Conservation (phyloP, 2,888 invertebrate genomes). For the Brachyopa scutellaris region DNA sequence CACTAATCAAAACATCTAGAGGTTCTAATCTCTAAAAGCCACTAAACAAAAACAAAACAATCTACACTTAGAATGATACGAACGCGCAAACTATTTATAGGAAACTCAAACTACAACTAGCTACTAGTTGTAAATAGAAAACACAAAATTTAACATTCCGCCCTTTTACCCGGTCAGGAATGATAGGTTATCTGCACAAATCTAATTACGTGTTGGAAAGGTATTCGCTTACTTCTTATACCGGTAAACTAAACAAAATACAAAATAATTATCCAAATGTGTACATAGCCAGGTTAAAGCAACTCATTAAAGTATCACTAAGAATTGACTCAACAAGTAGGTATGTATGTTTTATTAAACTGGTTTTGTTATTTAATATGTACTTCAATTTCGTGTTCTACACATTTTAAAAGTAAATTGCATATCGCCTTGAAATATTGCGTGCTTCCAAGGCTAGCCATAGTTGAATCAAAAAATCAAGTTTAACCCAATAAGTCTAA, state of each 20-base stretch:
- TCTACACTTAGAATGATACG: background rate
- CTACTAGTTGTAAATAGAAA: slow-evolving; percentile 26
- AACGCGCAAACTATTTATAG: slow-evolving; percentile 38
- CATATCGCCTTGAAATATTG: slow-evolving; percentile 57
- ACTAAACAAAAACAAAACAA: too few relatives aligned
- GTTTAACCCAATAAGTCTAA: slow-evolving; percentile 33
- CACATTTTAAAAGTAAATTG: slow-evolving; percentile 45
- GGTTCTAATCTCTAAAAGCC: background rate
- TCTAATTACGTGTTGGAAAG: background rate
- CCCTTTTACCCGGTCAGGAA: slow-evolving; percentile 6
- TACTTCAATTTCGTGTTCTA: slow-evolving; percentile 14
- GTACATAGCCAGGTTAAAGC: background rate
- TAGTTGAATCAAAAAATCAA: slow-evolving; percentile 30
- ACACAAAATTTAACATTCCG: slow-evolving; percentile 2
- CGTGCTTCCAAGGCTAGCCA: slow-evolving; percentile 58
- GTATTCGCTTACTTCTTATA: background rate
- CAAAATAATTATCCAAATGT: background rate
- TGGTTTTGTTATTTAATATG: slow-evolving; percentile 8
- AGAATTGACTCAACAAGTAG: too few relatives aligned
- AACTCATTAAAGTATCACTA: background rate
- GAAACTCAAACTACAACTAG: slow-evolving; percentile 22
- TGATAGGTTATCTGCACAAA: slow-evolving; percentile 32
- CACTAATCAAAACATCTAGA: slow-evolving; percentile 4
- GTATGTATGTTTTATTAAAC: too few relatives aligned
- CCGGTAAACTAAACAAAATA: background rate